phyloP scores from a whole-genome alignment of 1,140 invertebrate genomes.

The Ditylenchus dipsaci region DNA sequence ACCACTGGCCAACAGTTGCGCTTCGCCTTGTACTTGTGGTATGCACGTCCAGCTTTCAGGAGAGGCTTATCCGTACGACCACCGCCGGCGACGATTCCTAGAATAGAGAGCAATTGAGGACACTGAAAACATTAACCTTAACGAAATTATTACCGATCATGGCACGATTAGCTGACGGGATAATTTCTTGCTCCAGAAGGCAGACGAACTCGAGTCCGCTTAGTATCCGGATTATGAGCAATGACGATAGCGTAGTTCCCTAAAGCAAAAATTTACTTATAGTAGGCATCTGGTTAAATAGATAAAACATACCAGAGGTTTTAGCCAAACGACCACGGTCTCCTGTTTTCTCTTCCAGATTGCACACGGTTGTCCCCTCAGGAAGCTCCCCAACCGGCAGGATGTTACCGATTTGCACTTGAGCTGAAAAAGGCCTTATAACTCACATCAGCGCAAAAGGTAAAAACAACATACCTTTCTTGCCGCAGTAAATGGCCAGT shows the following conservation, averaged over 20 bases:
- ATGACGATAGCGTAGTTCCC: constrained; percentile 94
- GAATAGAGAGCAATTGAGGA: background rate
- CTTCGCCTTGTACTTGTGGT: constrained; percentile 99
- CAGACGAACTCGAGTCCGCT: constrained; percentile 86
- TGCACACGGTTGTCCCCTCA: constrained; percentile 99
- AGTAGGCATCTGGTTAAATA: background rate
- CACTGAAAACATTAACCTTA: no score
- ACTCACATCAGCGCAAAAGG: no score
- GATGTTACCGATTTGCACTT: constrained; percentile 85
- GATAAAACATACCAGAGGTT: constrained; percentile 71
- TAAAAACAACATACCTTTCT: no score
- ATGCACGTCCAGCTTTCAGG: constrained; percentile 95
- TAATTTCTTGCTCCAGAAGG: constrained; percentile 98
- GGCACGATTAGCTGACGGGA: constrained; percentile 91
- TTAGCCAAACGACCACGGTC: constrained; percentile 85
- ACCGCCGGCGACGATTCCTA: no score
- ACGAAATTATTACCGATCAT: constrained; percentile 94
- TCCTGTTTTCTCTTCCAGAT: no score
- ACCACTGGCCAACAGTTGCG: constrained; percentile 96
- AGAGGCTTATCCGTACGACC: constrained; percentile 99
- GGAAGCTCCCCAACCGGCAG: constrained; percentile 95
- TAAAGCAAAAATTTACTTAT: constrained; percentile 9
- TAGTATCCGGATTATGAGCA: constrained; percentile 93
- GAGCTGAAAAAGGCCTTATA: constrained; percentile 70
- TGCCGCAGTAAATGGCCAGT: constrained; percentile 96